Evolutionary conservation across 2,797 vertebrate species (phyloP).

Genomic region (Anguilla marmorata): DNA sequence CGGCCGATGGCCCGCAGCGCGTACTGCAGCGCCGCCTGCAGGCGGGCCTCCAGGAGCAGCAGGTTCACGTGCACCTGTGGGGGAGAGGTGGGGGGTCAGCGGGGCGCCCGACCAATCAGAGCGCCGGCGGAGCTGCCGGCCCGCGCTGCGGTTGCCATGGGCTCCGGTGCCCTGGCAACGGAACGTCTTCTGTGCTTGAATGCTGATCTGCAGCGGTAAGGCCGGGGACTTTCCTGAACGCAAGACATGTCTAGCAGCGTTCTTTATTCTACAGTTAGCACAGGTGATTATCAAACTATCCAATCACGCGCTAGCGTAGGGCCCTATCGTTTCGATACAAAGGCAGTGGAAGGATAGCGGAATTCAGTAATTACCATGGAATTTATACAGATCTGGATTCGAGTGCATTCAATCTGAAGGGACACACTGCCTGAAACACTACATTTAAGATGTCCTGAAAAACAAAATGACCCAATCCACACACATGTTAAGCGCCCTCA

Average conservation of each 20-base stretch:
- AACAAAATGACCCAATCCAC: neutral
- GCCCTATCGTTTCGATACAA: neutral
- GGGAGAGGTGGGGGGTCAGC: neutral
- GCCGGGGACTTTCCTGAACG: neutral
- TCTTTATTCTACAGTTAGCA: neutral
- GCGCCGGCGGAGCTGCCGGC: neutral
- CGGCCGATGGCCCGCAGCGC: conserved; percentile 74
- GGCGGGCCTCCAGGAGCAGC: conserved; percentile 73
- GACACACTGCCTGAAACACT: neutral
- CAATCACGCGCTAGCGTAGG: neutral
- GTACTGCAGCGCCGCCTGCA: conserved; percentile 75
- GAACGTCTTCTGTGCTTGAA: neutral
- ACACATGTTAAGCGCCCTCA: neutral
- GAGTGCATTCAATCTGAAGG: neutral
- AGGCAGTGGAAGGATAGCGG: neutral
- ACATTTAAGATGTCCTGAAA: neutral
- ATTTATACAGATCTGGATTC: neutral
- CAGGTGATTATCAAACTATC: neutral
- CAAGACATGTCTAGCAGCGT: neutral
- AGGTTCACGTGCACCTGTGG: conserved; percentile 74
- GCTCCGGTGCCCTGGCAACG: neutral
- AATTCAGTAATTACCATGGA: neutral
- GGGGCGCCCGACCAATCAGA: neutral
- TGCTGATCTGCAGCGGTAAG: neutral
- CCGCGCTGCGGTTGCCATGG: neutral